Conservation (phyloP, 2,888 invertebrate species). For the Venustoraphidia nigricollis region DNA sequence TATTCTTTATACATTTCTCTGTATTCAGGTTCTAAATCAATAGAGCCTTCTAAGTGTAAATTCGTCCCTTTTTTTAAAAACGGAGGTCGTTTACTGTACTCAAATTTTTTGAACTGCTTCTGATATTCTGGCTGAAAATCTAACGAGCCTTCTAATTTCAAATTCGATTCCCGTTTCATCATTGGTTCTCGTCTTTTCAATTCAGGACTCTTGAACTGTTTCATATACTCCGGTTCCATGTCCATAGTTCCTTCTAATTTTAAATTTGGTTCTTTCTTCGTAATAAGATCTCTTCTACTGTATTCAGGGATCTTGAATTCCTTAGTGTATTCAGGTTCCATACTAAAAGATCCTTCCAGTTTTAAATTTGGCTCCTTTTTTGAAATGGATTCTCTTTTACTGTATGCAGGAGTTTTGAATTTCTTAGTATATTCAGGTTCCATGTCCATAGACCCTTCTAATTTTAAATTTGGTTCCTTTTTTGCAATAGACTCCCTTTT, state of each 20-base stretch:
- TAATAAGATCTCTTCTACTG: constrained; percentile 12
- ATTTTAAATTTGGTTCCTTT: constrained; percentile 27
- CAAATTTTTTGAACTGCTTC: constrained; percentile 15
- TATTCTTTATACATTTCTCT: constrained; percentile 19
- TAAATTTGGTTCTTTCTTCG: constrained; percentile 25
- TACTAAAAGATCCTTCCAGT: constrained; percentile 29
- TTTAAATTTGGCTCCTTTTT: constrained; percentile 23
- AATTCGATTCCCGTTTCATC: constrained; percentile 25
- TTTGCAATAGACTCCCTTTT: constrained; percentile 25
- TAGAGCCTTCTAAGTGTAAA: constrained; percentile 32
- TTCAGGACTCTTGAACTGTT: constrained; percentile 20
- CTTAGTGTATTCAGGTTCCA: constrained; percentile 26
- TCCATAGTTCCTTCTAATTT: constrained; percentile 31
- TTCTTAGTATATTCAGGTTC: constrained; percentile 30
- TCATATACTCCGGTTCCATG: constrained; percentile 29
- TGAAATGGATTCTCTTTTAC: constrained; percentile 22
- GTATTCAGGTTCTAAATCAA: constrained; percentile 26
- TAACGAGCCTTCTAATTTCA: constrained; percentile 32
- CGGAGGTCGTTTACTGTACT: constrained; percentile 27
- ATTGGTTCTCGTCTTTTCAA: constrained; percentile 27
- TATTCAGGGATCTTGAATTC: constrained; percentile 17
- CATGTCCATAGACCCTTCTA: constrained; percentile 31
- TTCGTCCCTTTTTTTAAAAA: constrained; percentile 27
- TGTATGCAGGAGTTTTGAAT: constrained; percentile 20
- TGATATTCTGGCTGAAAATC: constrained; percentile 29